Base-by-base conservation (phyloP, 2,113 vertebrate species). In the Amblyornis subalaris region DNA sequence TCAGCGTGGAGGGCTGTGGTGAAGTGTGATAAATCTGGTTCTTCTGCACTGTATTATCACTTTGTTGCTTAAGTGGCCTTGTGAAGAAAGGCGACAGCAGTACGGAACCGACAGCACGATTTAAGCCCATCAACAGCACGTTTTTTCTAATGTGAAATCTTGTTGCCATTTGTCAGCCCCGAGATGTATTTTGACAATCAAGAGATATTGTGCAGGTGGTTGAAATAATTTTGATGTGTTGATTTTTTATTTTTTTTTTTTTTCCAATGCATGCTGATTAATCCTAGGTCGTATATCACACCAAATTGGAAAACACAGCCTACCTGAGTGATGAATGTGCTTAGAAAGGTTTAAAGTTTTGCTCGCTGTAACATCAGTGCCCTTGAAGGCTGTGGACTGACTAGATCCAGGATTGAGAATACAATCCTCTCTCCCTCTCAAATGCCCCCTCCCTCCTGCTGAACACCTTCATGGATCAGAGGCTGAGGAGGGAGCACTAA, bases 21-120 rank as follows among this genome's bases (percentile, higher is more conserved):
- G 89, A 87, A 81, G 69, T 78, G 86, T 91, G 89, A 94, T 92
- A 61, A 36, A 96, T 94, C 85, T 69, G 73, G 40, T 42, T 94
- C 62, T 92, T 65, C 94, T 69, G 12, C 44, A 14, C 45, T 17
- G n/a, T 64, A 29, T 92, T 84, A 82, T 82, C 70, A 35, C 80
- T 93, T 67, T 42, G 80, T 29, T 89, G 91, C 54, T 75, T 72
- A 94, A 93, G 84, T 87, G 91, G 65, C 20, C 89, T 65, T 61
- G 70, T 91, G 91, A 72, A 84, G 60, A 60, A 87, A 89, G 80
- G 48, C 1, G 4, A 14, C 73, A n/a, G 73, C 74, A 18, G 53
- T 7, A 48, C 28, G 0, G 22, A 80, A 47, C 4, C 0, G n/a
- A 13, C 85, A 73, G 60, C 51, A 4, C 3, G 1, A 69, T 81